phyloP scores from a whole-genome alignment of 2,888 invertebrate genomes.

The Liposcelis brunnea region DNA sequence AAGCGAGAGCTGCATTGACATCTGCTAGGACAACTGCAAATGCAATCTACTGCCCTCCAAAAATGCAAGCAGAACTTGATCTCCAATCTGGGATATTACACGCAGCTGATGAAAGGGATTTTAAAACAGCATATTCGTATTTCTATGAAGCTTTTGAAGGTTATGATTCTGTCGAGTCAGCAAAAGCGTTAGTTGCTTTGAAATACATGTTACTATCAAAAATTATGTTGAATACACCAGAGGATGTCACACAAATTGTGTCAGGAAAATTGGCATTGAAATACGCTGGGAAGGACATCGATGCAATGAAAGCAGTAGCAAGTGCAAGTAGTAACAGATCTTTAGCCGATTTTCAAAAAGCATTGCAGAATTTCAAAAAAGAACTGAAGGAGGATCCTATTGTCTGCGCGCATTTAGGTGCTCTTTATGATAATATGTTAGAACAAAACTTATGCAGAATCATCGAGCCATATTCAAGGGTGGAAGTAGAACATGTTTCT shows the following conservation, averaged over 20 bases:
- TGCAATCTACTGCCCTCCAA: slow-evolving; percentile 97
- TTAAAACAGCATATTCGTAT: slow-evolving; percentile 99
- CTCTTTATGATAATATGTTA: slow-evolving; percentile 94
- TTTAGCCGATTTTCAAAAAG: slow-evolving; percentile 87
- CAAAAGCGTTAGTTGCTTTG: slow-evolving; percentile 82
- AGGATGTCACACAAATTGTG: slow-evolving; percentile 88
- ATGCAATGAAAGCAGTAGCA: slow-evolving; percentile 96
- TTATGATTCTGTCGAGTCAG: slow-evolving; percentile 85
- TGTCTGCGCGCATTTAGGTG: slow-evolving; percentile 89
- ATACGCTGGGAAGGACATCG: slow-evolving; percentile 86
- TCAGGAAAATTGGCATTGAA: slow-evolving; percentile 94
- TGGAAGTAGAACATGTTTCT: slow-evolving; percentile 81
- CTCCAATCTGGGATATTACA: slow-evolving; percentile 95
- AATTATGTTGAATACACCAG: slow-evolving; percentile 93
- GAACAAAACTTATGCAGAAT: slow-evolving; percentile 98
- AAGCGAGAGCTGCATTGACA: slow-evolving; percentile 89
- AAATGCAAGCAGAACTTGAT: slow-evolving; percentile 94
- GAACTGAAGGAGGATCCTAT: slow-evolving; percentile 93
- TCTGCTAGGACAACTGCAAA: slow-evolving; percentile 99
- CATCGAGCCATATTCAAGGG: slow-evolving; percentile 91
- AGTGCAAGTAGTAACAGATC: slow-evolving; percentile 93
- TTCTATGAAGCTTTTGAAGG: slow-evolving; percentile 99
- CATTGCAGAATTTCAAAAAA: slow-evolving; percentile 66
- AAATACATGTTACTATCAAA: slow-evolving; percentile 99
- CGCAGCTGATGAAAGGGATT: slow-evolving; percentile 98